Evolutionary conservation across 2,888 invertebrate species (phyloP).

Genomic region (Phasia obesa): DNA sequence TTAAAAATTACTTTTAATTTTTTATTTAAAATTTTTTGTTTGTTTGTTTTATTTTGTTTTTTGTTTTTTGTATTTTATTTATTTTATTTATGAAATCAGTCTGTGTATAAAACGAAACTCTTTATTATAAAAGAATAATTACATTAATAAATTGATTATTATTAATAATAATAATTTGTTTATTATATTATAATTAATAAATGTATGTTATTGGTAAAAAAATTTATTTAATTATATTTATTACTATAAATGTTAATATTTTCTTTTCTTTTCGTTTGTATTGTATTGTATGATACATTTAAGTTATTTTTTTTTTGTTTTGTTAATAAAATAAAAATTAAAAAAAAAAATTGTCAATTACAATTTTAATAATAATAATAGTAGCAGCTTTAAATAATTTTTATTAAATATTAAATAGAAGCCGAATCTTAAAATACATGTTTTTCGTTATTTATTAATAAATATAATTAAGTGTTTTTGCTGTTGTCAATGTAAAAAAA

Average conservation of each 20-base stretch:
- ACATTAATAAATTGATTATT: slow-evolving; percentile 40
- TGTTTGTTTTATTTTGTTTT: slow-evolving; percentile 42
- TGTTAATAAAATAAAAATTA: slow-evolving; percentile 54
- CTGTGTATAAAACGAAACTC: slow-evolving; percentile 62
- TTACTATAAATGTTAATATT: slow-evolving; percentile 11
- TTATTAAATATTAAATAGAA: slow-evolving; percentile 30
- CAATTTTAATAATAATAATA: slow-evolving; percentile 61
- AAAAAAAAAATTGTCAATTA: slow-evolving; percentile 34
- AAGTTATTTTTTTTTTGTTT: slow-evolving; percentile 1
- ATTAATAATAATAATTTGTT: slow-evolving; percentile 26
- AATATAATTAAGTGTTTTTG: background rate
- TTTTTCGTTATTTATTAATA: background rate
- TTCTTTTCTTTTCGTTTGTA: background rate
- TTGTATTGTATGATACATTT: background rate
- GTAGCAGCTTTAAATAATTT: slow-evolving; percentile 35
- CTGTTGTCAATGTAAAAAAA: background rate
- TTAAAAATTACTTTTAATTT: slow-evolving; percentile 20
- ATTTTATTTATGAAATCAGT: slow-evolving; percentile 66
- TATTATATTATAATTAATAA: slow-evolving; percentile 25
- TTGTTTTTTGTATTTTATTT: slow-evolving; percentile 24
- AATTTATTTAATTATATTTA: slow-evolving; percentile 29
- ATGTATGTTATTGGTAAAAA: slow-evolving; percentile 32
- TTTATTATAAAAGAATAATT: slow-evolving; percentile 50
- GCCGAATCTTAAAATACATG: slow-evolving; percentile 35
- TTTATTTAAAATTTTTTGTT: slow-evolving; percentile 31